Conservation (phyloP, 2,797 vertebrate genomes). For the Perodicticus potto region DNA sequence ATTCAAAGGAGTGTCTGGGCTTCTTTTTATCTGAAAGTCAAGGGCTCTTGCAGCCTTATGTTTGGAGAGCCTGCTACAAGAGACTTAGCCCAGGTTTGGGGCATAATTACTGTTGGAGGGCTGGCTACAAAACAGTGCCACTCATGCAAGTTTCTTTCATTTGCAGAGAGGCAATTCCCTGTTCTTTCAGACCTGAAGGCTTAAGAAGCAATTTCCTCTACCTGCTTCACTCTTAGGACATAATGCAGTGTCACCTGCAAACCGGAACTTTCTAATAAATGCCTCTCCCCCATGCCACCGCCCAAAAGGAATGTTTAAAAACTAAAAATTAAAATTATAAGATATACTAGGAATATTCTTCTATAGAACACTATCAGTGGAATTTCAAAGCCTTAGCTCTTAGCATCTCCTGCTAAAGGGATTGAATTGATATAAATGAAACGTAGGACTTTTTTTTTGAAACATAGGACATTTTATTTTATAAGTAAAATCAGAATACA, state of each 20-base stretch:
- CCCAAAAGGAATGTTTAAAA: conserved; percentile 53
- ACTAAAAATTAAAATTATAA: background rate
- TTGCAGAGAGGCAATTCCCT: conserved; percentile 49
- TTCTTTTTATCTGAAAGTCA: conserved; percentile 43
- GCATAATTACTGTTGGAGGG: background rate
- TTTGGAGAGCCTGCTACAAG: background rate
- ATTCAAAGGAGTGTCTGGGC: background rate
- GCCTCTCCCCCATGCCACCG: background rate
- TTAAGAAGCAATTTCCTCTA: conserved; percentile 64
- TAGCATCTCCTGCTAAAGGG: background rate
- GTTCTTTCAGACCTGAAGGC: conserved; percentile 33
- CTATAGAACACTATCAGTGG: background rate
- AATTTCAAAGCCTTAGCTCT: conserved; percentile 40
- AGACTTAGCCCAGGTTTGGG: background rate
- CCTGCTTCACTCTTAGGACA: conserved; percentile 13
- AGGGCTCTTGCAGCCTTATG: background rate
- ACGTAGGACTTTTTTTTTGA: background rate
- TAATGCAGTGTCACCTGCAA: conserved; percentile 35
- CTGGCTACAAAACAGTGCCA: background rate
- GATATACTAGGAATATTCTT: conserved; percentile 7
- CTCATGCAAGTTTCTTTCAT: conserved; percentile 42
- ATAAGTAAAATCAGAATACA: conserved; percentile 47
- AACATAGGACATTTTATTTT: conserved; percentile 14
- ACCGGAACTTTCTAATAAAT: conserved; percentile 51
- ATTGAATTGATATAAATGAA: conserved; percentile 40